These are phyloP conservation scores for Narcine bancroftii DNA, from an alignment of 2,113 vertebrate species.

Conservation along the genomic window DNA sequence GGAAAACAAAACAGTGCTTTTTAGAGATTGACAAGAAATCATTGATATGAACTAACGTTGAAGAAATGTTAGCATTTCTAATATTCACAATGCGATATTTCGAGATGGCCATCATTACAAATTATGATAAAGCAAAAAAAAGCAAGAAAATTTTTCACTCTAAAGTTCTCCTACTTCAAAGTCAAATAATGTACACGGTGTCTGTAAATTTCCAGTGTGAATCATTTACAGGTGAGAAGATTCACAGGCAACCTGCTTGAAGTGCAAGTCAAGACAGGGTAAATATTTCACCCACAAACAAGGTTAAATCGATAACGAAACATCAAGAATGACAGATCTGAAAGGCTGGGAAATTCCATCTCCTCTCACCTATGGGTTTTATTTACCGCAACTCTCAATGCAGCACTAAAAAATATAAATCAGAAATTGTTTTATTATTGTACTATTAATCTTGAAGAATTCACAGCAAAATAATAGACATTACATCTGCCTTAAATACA, in stretches of 20 bases:
- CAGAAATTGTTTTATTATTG: background rate
- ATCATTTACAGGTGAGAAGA: background rate
- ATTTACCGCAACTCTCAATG: background rate
- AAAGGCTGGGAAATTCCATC: background rate
- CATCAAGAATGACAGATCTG: background rate
- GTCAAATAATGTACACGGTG: too few relatives aligned
- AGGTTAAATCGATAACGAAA: background rate
- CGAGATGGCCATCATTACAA: background rate
- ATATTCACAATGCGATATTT: background rate
- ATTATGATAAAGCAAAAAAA: too few relatives aligned
- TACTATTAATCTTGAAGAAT: background rate
- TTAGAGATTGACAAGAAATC: background rate
- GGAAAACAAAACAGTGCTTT: background rate
- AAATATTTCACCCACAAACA: background rate
- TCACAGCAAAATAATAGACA: background rate
- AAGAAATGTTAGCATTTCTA: background rate
- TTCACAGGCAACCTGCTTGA: background rate
- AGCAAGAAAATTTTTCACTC: too few relatives aligned
- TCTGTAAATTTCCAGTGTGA: background rate
- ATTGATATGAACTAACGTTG: background rate
- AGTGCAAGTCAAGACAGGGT: background rate
- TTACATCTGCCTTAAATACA: background rate
- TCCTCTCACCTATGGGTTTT: background rate
- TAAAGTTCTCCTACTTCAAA: too few relatives aligned
- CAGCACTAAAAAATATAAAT: background rate